phyloP scores from a whole-genome alignment of 1,140 invertebrate species.

The Lerema accius region DNA sequence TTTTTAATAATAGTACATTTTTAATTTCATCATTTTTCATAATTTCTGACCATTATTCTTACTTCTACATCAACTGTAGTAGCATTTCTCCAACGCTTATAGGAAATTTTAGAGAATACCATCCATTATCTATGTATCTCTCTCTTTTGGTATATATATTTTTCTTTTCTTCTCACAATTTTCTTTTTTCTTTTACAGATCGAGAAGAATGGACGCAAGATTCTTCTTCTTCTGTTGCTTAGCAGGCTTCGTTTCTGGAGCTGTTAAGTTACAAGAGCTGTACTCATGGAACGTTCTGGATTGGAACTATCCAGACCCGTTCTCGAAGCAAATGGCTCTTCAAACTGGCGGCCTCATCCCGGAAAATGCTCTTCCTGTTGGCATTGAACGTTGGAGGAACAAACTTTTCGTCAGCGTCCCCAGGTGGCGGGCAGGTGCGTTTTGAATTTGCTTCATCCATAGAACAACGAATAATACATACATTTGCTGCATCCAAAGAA shows the following conservation, averaged over 20 bases:
- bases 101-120: no score
- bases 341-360: conserved; percentile 86
- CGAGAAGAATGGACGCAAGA: conserved; percentile 46
- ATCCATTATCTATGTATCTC: no score
- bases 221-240: conserved; percentile 49
- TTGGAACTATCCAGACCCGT: conserved; percentile 86
- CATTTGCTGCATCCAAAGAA: no score
- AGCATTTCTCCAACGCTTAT: no score
- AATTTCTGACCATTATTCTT: no score
- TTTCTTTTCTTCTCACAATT: background rate
- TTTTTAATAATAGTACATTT: no score
- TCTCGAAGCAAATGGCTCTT: conserved; percentile 85
- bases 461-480: no score
- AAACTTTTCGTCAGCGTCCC: conserved; percentile 91
- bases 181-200: conserved; percentile 34
- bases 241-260: conserved; percentile 61
- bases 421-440: conserved; percentile 85
- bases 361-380: conserved; percentile 90
- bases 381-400: conserved; percentile 90
- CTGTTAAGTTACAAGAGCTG: conserved; percentile 85
- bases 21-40: no score
- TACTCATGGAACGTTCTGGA: conserved; percentile 90
- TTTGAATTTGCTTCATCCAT: no score
- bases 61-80: no score
- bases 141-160: no score